Evolutionary conservation across 92 coral and sea anemone species (phyloP), one percentile per base, ranked within the genome.

Genomic region (Metridium senile): DNA sequence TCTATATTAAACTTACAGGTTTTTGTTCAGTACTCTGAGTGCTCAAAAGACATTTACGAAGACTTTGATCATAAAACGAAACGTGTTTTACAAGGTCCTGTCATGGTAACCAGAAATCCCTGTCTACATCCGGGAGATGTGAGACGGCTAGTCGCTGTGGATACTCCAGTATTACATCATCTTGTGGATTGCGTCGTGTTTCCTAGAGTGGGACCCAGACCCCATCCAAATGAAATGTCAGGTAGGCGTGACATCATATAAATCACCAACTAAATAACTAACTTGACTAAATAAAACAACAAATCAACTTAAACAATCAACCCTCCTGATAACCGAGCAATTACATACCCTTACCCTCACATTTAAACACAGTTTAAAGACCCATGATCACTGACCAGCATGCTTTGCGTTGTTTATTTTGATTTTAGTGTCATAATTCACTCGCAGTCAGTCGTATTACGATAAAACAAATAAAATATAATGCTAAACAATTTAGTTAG

Each of bases 121-220:
- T 95, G 99, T 46, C 86, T 95, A 62, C 99, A 95, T 83, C 99
- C 99, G 70, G 99, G 99, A 66, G 99, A 95, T 72, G 87, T 95
- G 51, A 89, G 97, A 54, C 79, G 68, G 47, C 93, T 95, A 45
- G 86, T 84, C 35, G 99, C 99, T 20, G 93, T 95, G 58, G 74
- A 79, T 57, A 86, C 79, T 30, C 93, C 97, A 4, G 82, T 76
- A 67, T 79, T 95, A 1, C 78, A 26, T 62, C 99, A 95, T 74
- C 81, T 92, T 77, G 93, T 92, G 70, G 99, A 95, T 75, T 89
- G 99, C 58, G 74, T 95, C 22, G 99, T 95, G 68, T 95, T 95
- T 43, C 99, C 99, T 20, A 76, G 70, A 58, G 74, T 69, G 7
- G 99, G 99, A 26, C 85, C 90, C 17, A 86, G 99, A 19, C 99